Percentiles rank a stretch among this genome's conserved stretches.
phyloP scores from a whole-genome alignment of 1,140 invertebrate genomes.

The Saxidomus purpurata region DNA sequence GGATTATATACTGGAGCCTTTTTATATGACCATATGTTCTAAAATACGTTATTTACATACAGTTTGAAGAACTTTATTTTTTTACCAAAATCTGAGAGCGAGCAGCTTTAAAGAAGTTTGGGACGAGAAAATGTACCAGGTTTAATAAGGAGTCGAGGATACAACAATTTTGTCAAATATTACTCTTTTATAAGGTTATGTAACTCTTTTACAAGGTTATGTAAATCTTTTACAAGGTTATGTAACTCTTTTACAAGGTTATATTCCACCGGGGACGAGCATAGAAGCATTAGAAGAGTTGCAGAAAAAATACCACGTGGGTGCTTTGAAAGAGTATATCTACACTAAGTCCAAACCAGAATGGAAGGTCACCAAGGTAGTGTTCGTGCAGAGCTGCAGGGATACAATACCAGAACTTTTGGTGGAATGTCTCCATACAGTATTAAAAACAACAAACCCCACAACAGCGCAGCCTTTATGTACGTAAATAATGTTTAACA shows the following conservation, averaged over 20 bases:
- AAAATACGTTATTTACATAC: too few species aligned
- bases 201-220: not conserved
- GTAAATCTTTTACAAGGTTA: too few species aligned
- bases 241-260: not conserved
- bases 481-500: not conserved
- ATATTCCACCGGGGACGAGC: slow-evolving; percentile 14
- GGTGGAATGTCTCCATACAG: slow-evolving; percentile 23
- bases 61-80: too few species aligned
- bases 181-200: too few species aligned
- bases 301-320: slow-evolving; percentile 17
- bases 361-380: slow-evolving; percentile 23
- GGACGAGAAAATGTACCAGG: too few species aligned
- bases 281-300: slow-evolving; percentile 7
- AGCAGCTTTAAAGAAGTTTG: too few species aligned
- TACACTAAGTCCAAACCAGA: not conserved
- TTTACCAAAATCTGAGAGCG: too few species aligned
- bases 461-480: not conserved
- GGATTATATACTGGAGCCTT: too few species aligned
- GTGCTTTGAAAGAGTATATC: not conserved
- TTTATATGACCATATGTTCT: too few species aligned
- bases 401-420: not conserved
- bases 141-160: too few species aligned
- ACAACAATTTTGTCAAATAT: too few species aligned
- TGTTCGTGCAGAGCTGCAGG: slow-evolving; percentile 25
- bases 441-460: not conserved